phyloP scores from a whole-genome alignment of 1,140 invertebrate species.

The Drosophila nebulosa region DNA sequence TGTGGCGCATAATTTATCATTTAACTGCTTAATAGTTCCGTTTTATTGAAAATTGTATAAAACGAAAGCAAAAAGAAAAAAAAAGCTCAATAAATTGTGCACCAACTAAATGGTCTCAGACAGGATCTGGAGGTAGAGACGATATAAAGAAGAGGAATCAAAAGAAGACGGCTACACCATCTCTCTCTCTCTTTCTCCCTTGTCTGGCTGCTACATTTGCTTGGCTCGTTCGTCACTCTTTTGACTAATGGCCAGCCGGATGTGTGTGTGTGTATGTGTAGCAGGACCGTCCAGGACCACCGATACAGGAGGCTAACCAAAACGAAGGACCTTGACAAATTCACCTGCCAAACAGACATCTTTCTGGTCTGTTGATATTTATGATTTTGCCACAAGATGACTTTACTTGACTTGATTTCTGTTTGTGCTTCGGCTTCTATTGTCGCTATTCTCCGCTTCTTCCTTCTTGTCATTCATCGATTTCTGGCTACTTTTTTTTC shows the following conservation, averaged over 20 bases:
- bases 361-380: slow-evolving; percentile 47
- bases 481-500: not conserved
- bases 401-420: slow-evolving; percentile 11
- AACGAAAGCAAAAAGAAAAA: not conserved
- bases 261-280: too few species aligned
- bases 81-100: slow-evolving; percentile 51
- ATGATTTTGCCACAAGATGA: slow-evolving; percentile 61
- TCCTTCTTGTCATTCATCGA: slow-evolving; percentile 24
- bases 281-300: not conserved
- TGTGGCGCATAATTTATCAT: slow-evolving; percentile 78
- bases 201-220: slow-evolving; percentile 25
- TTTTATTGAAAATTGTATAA: slow-evolving; percentile 65
- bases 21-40: slow-evolving; percentile 79
- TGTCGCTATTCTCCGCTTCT: not conserved
- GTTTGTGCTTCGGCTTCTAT: not conserved
- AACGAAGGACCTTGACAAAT: slow-evolving; percentile 48
- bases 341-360: slow-evolving; percentile 57
- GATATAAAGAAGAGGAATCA: not conserved
- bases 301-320: not conserved
- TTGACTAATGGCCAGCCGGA: slow-evolving; percentile 63
- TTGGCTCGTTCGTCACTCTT: slow-evolving; percentile 59
- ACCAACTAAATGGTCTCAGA: slow-evolving; percentile 35
- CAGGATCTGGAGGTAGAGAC: slow-evolving; percentile 5
- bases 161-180: not conserved
- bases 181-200: not conserved